phyloP scores from a whole-genome alignment of 2,113 vertebrate species.

The Seriola aureovittata region DNA sequence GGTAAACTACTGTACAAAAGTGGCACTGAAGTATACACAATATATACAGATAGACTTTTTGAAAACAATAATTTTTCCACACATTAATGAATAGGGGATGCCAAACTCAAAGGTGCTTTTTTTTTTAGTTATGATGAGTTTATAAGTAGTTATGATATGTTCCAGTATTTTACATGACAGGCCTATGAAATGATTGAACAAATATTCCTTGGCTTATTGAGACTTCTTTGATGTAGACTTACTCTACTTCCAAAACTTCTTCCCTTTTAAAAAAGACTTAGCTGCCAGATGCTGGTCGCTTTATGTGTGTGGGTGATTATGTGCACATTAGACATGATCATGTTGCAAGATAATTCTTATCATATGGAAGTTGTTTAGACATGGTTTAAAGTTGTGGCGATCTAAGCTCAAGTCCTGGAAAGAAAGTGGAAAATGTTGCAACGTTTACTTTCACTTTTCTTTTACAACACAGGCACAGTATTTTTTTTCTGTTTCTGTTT shows the following conservation, averaged over 20 bases:
- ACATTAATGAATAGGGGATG: not conserved
- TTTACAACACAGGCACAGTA: not conserved
- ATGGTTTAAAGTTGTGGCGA: slow-evolving; percentile 7
- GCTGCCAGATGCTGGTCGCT: not conserved
- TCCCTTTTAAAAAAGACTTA: not conserved
- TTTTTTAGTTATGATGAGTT: not conserved
- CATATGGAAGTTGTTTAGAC: not conserved
- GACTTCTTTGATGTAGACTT: slow-evolving; percentile 4
- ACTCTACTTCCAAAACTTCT: not conserved
- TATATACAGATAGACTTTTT: not conserved
- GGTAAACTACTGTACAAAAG: not conserved
- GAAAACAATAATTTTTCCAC: not conserved
- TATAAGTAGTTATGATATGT: not conserved
- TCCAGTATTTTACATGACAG: not conserved
- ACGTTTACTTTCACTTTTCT: not conserved
- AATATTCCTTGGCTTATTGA: not conserved
- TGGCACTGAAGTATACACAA: not conserved
- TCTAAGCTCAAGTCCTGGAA: not conserved
- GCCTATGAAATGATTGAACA: not conserved
- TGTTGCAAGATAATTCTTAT: slow-evolving; percentile 10
- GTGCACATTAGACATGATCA: not conserved
- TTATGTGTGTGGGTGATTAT: slow-evolving; percentile 6
- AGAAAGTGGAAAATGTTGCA: slow-evolving; percentile 2
- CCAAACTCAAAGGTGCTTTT: not conserved
- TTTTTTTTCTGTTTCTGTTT: not conserved